Conservation (phyloP, 2,888 invertebrate genomes). For the Scaptomyza flava region DNA sequence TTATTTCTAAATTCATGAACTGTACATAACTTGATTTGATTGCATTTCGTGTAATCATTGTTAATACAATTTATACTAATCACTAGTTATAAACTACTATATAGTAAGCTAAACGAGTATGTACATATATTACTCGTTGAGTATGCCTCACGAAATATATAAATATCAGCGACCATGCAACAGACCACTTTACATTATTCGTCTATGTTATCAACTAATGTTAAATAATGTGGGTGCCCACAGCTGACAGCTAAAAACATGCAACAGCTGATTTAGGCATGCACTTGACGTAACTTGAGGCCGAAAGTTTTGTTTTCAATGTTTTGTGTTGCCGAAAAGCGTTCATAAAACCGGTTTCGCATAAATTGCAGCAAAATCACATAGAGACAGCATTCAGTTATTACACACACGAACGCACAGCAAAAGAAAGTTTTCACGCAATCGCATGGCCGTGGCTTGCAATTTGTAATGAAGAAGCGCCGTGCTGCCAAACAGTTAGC, state of each 20-base stretch:
- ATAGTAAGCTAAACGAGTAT: no score
- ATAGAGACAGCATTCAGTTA: conserved; percentile 29
- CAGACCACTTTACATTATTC: no score
- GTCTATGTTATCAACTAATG: neutral
- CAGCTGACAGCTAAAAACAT: neutral
- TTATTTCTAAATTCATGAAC: no score
- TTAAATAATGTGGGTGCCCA: conserved; percentile 1
- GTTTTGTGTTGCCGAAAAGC: conserved; percentile 36
- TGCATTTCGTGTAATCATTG: no score
- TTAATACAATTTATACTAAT: no score
- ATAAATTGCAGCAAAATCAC: conserved; percentile 56
- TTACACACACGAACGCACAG: conserved; percentile 32
- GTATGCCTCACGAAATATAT: neutral
- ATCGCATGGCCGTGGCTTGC: conserved; percentile 61
- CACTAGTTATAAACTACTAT: no score
- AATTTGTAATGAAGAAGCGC: conserved; percentile 75
- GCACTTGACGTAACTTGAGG: conserved; percentile 70
- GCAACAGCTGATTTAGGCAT: conserved; percentile 42
- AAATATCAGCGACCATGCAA: no score
- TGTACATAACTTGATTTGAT: no score
- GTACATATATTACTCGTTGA: no score
- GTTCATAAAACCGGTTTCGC: conserved; percentile 60
- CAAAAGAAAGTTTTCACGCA: conserved; percentile 79
- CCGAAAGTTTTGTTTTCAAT: conserved; percentile 57
- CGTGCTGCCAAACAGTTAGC: conserved; percentile 53